A percentile compares a stretch with the other conserved stretches of the same genome.
phyloP scores from a whole-genome alignment of 23 tunicate genomes.

The Pegea sp. region DNA sequence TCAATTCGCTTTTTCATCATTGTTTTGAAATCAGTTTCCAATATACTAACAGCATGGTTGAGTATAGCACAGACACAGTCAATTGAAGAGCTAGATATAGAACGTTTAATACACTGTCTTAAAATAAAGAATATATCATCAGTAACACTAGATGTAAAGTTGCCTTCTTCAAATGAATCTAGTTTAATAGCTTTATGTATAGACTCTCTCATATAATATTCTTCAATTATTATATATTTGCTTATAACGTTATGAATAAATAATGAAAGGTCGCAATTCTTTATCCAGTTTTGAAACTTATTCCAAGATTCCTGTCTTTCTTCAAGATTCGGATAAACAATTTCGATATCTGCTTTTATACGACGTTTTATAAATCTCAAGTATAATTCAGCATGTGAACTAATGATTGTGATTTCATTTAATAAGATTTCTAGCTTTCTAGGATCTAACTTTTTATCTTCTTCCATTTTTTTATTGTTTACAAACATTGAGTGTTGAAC shows the following conservation, averaged over 20 bases:
- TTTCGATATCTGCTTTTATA: constrained; percentile 72
- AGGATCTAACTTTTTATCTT: constrained; percentile 40
- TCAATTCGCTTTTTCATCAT: constrained; percentile 25
- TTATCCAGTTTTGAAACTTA: constrained; percentile 57
- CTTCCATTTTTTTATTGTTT: constrained; percentile 21
- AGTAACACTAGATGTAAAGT: constrained; percentile 52
- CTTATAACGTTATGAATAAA: constrained; percentile 63
- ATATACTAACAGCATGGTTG: constrained; percentile 61
- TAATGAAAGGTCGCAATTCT: constrained; percentile 39
- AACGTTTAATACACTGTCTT: constrained; percentile 68
- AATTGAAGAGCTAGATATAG: constrained; percentile 62
- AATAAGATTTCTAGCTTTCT: constrained; percentile 57
- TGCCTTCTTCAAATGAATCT: constrained; percentile 31
- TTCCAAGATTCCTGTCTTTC: constrained; percentile 20
- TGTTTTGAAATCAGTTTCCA: constrained; percentile 49
- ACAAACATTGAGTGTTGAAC: constrained; percentile 43
- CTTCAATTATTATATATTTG: constrained; percentile 85
- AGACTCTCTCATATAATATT: constrained; percentile 92
- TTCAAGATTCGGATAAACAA: constrained; percentile 55
- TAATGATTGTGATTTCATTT: constrained; percentile 59
- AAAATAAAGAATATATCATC: constrained; percentile 78
- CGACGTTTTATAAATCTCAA: constrained; percentile 76
- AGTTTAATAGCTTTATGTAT: constrained; percentile 59
- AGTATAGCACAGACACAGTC: constrained; percentile 94
- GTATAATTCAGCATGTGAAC: constrained; percentile 72